Percentiles rank a stretch among this genome's conserved stretches.
Evolutionary conservation across 2,797 vertebrate genomes (phyloP).

Genomic region (Chaunax sp.): DNA sequence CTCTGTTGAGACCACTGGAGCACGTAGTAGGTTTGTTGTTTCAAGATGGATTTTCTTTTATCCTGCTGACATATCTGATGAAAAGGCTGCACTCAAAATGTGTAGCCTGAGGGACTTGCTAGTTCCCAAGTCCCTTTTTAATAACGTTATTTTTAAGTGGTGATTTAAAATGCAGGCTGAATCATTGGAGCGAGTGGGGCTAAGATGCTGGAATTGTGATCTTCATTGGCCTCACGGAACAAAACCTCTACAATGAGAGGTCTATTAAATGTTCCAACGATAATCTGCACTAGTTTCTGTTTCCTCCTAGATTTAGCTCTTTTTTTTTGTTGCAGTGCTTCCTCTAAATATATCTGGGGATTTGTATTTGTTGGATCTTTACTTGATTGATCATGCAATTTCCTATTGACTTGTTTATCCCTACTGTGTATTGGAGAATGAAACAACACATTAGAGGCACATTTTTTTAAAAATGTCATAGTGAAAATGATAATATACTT

Average conservation of each 20-base stretch:
- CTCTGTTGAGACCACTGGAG: slow-evolving; percentile 66
- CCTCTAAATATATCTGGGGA: neutral
- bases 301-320: slow-evolving; percentile 11
- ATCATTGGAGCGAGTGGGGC: neutral
- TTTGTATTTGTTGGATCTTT: neutral
- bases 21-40: slow-evolving; percentile 54
- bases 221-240: slow-evolving; percentile 1
- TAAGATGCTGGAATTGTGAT: neutral
- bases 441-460: no score
- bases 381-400: neutral
- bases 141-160: neutral
- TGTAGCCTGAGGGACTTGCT: slow-evolving; percentile 35
- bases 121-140: slow-evolving; percentile 14
- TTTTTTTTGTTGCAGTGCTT: neutral
- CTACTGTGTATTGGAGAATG: neutral
- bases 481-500: neutral
- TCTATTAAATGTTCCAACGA: slow-evolving; percentile 7
- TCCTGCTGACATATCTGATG: slow-evolving; percentile 63
- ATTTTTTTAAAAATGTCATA: no score
- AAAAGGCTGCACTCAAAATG: slow-evolving; percentile 56
- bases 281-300: neutral
- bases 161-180: neutral
- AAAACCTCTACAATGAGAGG: slow-evolving; percentile 9
- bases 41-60: slow-evolving; percentile 49
- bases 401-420: neutral